Evolutionary conservation across 2,797 vertebrate species (phyloP).

Genomic region (Pseudotriccus pelzelni): DNA sequence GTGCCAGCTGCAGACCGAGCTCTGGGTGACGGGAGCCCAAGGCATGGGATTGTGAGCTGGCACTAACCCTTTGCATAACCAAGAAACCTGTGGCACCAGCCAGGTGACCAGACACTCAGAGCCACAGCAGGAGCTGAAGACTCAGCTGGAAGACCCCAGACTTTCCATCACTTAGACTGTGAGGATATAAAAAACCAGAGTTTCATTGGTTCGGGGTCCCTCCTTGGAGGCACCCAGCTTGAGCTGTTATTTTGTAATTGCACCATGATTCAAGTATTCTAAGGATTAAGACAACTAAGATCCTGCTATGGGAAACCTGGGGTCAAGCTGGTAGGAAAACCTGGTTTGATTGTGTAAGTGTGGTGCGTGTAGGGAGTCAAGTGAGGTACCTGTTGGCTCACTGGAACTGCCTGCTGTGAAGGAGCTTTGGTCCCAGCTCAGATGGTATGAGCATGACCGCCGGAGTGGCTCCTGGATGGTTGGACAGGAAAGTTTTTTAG

Average conservation of each 20-base stretch:
- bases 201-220: neutral
- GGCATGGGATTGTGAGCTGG: neutral
- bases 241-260: neutral
- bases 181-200: neutral
- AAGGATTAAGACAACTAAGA: too few relatives aligned
- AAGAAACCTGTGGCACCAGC: neutral
- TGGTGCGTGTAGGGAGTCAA: too few relatives aligned
- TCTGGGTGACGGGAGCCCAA: neutral
- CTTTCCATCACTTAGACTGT: neutral
- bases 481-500: neutral
- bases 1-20: neutral
- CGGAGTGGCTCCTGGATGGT: neutral
- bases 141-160: neutral
- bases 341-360: too few relatives aligned
- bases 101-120: neutral
- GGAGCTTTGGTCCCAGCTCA: too few relatives aligned
- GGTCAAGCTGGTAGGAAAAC: too few relatives aligned
- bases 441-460: too few relatives aligned
- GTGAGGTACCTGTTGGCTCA: too few relatives aligned
- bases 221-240: neutral
- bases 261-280: neutral
- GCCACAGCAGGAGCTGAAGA: neutral
- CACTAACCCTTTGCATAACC: neutral
- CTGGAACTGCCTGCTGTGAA: too few relatives aligned
- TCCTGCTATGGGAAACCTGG: too few relatives aligned